Percentiles rank a stretch among this genome's conserved stretches.
Evolutionary conservation across 2,888 invertebrate species (phyloP).

Genomic region (Rhagium mordax): DNA sequence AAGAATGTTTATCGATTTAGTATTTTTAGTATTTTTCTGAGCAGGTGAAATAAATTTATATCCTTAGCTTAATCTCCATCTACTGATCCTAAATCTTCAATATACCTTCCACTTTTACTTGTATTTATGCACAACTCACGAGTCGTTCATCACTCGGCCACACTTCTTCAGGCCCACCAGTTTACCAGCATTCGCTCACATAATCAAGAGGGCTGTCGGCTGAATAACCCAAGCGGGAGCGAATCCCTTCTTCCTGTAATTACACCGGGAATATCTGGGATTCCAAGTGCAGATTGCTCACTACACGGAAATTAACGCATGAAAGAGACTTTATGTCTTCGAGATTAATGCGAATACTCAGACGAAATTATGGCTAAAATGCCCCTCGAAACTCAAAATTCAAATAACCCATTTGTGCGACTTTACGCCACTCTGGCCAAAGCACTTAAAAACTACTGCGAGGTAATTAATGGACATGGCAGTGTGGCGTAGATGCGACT

Average conservation of each 20-base stretch:
- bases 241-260: constrained; percentile 53
- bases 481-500: not conserved
- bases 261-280: constrained; percentile 60
- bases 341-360: constrained; percentile 56
- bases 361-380: constrained; percentile 39
- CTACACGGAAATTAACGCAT: constrained; percentile 62
- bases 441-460: constrained; percentile 14
- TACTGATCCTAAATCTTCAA: too few species aligned
- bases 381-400: constrained; percentile 38
- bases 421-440: not conserved
- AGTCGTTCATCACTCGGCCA: not conserved
- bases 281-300: constrained; percentile 62
- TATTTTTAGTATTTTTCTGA: too few species aligned
- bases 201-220: not conserved
- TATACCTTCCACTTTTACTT: too few species aligned
- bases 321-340: constrained; percentile 57
- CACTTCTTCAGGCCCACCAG: not conserved
- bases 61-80: too few species aligned
- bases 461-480: not conserved
- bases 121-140: not conserved
- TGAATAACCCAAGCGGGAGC: not conserved
- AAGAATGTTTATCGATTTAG: too few species aligned
- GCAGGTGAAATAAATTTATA: too few species aligned
- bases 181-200: not conserved
- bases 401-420: constrained; percentile 15